Base-by-base conservation (phyloP, 92 coral and sea anemone species). In the Paramuricea clavata region DNA sequence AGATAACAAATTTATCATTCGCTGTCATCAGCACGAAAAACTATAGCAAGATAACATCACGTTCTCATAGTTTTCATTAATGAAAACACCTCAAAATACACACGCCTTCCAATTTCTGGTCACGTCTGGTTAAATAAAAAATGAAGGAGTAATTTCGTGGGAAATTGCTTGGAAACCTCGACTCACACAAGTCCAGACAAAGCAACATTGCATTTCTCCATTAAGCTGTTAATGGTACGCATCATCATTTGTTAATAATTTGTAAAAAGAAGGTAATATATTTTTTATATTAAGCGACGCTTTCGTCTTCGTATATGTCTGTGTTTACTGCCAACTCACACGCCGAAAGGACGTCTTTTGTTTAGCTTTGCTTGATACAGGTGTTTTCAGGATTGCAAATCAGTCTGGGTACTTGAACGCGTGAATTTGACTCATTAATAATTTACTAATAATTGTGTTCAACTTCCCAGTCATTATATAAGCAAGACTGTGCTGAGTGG, bases 1-100 rank as follows among this genome's bases (percentile, higher is more conserved):
- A 65, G 72, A 65, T 65, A 65, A 31, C 72, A 65, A 31, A 65
- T 65, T 26, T 65, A 65, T 65, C 72, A 65, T 28, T 1, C 6
- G 23, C 41, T 27, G 72, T 65, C 72, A 65, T 13, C 72, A 33
- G 21, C 22, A n/a, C 39, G n/a, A 16, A 65, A 65, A 65, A 21
- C 26, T 16, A 6, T 3, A n/a, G 2, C n/a, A 7, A 65, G 39
- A 65, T 65, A 27, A 27, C 39, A 31, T 65, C 72, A 65, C 10
- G 12, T 65, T 65, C 1, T 28, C 39, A 9, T 5, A 10, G 39
- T 5, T 65, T 65, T 65, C 72, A 65, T 26, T 65, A 28, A 2
- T 11, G 41, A 31, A 65, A 65, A 65, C 39, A 33, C 72, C 11
- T 28, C 72, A 19, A 65, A 65, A 65, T 22, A 33, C 5, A 65